These are phyloP conservation scores for Thecophora atra DNA, from an alignment of 2,888 invertebrate genomes.

Conservation along the genomic window DNA sequence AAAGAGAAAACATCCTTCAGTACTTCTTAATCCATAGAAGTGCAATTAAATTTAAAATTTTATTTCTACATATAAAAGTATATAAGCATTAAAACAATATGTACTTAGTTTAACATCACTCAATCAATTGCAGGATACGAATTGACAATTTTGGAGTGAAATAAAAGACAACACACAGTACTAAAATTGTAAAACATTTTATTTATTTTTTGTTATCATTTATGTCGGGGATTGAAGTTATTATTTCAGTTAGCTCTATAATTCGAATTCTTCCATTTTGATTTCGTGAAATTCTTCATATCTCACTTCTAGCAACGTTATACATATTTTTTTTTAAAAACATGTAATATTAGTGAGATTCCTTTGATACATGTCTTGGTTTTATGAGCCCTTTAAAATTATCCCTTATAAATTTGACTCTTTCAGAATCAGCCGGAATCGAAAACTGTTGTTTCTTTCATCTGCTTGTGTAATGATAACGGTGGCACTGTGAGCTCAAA, in stretches of 20 bases:
- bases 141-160: constrained; percentile 49
- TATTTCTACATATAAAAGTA: background rate
- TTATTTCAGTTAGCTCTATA: constrained; percentile 25
- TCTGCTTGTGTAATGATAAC: constrained; percentile 2
- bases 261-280: background rate
- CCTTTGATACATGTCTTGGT: constrained; percentile 37
- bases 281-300: background rate
- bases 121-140: constrained; percentile 34
- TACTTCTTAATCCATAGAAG: background rate
- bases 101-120: constrained; percentile 32
- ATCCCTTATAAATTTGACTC: background rate
- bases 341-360: constrained; percentile 23
- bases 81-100: constrained; percentile 2
- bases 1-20: background rate
- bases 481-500: background rate
- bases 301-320: background rate
- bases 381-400: background rate
- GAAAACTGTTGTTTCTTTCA: constrained; percentile 6
- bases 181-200: constrained; percentile 58
- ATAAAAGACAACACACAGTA: constrained; percentile 57
- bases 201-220: constrained; percentile 43
- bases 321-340: constrained; percentile 21
- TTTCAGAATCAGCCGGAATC: constrained; percentile 26
- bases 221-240: constrained; percentile 16
- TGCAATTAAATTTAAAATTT: background rate